Evolutionary conservation across 1,140 invertebrate species (phyloP), one percentile per base, ranked within the genome.

Genomic region (Drosophila yakuba): DNA sequence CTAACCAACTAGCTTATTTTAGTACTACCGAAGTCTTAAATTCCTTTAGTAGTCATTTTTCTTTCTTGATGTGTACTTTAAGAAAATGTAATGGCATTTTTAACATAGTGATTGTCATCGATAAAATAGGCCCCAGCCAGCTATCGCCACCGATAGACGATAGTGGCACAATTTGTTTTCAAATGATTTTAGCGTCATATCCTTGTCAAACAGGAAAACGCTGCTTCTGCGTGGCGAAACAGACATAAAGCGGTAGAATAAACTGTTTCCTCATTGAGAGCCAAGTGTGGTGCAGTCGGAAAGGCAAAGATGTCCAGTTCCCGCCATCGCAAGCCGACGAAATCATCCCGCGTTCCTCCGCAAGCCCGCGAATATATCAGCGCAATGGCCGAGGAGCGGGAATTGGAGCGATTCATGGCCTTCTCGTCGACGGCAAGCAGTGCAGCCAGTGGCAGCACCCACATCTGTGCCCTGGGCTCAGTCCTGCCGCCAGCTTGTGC

Each of bases 331-430:
- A 77, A 61, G 14, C 39, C 17, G 25, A 17, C 23, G 11, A 55
- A 59, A 28, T 60, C 56, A 2, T 77, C 74, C 38, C 74, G 74
- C 51, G 58, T 77, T 32, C 73, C 74, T 14, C 51, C 74, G 1
- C 74, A 61, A 25, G 74, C 54, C 32, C 55, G 63, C 25, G 63
- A 77, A 28, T 77, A 77, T n/a, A 55, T 77, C 10, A n/a, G 55
- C 7, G 43, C 77, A 20, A 23, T 77, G 50, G 74, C 74, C 11
- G 63, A 50, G 17, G 74, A 77, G 45, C 74, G 74, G 17, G 74
- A 77, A 5, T 38, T 77, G 35, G 74, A 77, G n/a, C 74, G 74
- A 11, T 77, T 60, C n/a, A 77, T 77, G 74, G 74, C 62, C 15
- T 28, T 77, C 3, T 77, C 74, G 0, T 77, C 74, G 10, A 76